A percentile compares a stretch with the other conserved stretches of the same genome.
Evolutionary conservation across 2,797 vertebrate species (phyloP).

Genomic region (Xiphorhynchus erythropygius): DNA sequence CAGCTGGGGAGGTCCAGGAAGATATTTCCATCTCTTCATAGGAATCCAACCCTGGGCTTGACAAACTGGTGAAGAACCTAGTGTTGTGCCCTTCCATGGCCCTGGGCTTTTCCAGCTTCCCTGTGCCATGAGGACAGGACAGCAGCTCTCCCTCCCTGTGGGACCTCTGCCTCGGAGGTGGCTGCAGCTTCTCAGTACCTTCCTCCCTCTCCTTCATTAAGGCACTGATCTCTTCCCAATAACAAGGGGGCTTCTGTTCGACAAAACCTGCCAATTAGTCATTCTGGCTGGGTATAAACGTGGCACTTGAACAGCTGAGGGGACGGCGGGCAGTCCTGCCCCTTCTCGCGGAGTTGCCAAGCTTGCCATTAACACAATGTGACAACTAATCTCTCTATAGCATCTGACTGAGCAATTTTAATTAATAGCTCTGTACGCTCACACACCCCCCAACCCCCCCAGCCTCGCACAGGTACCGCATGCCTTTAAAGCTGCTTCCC

Average conservation of each 20-base stretch:
- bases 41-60: background rate
- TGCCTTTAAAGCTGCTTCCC: conserved; percentile 57
- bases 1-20: fast-evolving
- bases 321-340: conserved; percentile 76
- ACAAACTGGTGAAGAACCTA: fast-evolving
- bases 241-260: conserved; percentile 53
- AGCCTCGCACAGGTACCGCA: conserved; percentile 1
- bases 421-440: conserved; percentile 71
- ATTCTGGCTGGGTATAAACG: conserved; percentile 67
- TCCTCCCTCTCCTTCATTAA: conserved; percentile 29
- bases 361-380: conserved; percentile 81
- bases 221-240: conserved; percentile 10
- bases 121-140: background rate
- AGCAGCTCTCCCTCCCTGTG: fast-evolving
- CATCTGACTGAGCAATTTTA: conserved; percentile 80
- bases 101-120: background rate
- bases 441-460: background rate
- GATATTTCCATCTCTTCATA: background rate
- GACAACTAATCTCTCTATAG: conserved; percentile 82
- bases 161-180: background rate
- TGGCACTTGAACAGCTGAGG: conserved; percentile 77
- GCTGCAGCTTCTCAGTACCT: background rate
- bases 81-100: background rate
- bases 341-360: conserved; percentile 71
- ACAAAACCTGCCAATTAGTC: conserved; percentile 67